These are phyloP conservation scores for Limnephilus marmoratus DNA, from an alignment of 2,888 invertebrate genomes.

Conservation along the genomic window DNA sequence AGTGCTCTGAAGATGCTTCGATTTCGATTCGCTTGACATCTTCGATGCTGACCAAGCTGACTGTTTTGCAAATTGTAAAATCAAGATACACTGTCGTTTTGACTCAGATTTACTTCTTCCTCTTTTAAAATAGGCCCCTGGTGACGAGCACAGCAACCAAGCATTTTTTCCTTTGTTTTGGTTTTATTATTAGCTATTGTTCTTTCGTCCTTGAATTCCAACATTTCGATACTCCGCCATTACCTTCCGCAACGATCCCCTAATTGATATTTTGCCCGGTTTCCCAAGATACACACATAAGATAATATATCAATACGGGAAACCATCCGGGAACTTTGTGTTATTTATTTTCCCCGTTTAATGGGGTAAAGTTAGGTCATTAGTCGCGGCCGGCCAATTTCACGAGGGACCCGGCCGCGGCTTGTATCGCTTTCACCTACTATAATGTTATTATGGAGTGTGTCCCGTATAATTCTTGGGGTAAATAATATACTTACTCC, in stretches of 20 bases:
- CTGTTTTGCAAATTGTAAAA: too few relatives aligned
- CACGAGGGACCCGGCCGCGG: slow-evolving; percentile 16
- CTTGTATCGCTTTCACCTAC: background rate
- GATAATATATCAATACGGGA: slow-evolving; percentile 60
- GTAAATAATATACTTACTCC: background rate
- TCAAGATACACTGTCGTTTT: too few relatives aligned
- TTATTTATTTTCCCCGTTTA: slow-evolving; percentile 63
- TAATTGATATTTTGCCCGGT: slow-evolving; percentile 61
- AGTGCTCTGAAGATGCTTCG: too few relatives aligned
- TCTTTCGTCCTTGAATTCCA: background rate
- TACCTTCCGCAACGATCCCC: slow-evolving; percentile 54
- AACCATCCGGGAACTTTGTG: slow-evolving; percentile 57
- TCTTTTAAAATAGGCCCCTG: too few relatives aligned
- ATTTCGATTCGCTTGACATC: too few relatives aligned
- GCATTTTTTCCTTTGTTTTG: too few relatives aligned
- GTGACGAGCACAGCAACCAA: background rate
- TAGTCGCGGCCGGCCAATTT: slow-evolving; percentile 64
- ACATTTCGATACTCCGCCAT: background rate
- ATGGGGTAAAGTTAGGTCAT: slow-evolving; percentile 62
- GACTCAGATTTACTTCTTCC: too few relatives aligned
- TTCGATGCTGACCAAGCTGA: too few relatives aligned
- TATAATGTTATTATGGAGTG: background rate
- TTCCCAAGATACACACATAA: slow-evolving; percentile 38
- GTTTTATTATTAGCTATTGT: background rate
- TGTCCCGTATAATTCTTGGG: background rate